Evolutionary conservation across 2,113 vertebrate genomes (phyloP).

Genomic region (Excalfactoria chinensis): DNA sequence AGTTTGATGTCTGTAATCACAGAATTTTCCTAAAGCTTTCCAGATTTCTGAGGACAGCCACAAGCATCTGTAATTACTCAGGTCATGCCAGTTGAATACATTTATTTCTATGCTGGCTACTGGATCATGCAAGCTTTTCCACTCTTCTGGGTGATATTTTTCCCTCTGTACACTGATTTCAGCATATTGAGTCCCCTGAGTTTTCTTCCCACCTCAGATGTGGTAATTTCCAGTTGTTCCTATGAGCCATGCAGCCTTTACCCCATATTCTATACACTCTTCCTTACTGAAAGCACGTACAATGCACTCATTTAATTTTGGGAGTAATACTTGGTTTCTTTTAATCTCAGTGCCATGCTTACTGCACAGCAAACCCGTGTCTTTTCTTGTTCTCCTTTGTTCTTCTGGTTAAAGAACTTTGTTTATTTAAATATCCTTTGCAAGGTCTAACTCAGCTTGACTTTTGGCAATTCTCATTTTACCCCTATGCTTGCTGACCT

Average conservation of each 20-base stretch:
- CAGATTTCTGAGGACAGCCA: not conserved
- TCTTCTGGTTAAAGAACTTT: slow-evolving; percentile 52
- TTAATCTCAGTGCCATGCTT: not conserved
- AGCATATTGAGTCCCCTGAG: not conserved
- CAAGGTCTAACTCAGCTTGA: slow-evolving; percentile 71
- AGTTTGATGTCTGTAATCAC: not conserved
- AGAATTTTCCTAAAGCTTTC: not conserved
- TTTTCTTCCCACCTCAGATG: not conserved
- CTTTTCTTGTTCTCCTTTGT: slow-evolving; percentile 6
- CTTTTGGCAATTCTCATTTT: slow-evolving; percentile 62
- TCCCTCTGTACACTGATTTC: not conserved
- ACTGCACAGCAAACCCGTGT: not conserved
- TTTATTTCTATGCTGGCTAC: not conserved
- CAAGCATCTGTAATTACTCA: not conserved
- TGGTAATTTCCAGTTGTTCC: not conserved
- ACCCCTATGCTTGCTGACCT: slow-evolving; percentile 55
- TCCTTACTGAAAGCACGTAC: not conserved
- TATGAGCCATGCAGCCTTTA: not conserved
- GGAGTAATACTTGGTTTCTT: not conserved
- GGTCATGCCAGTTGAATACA: not conserved
- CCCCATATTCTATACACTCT: not conserved
- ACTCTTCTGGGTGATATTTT: not conserved
- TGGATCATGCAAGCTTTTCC: not conserved
- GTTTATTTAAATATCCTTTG: slow-evolving; percentile 72
- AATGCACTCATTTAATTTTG: not conserved